Conservation (phyloP, 2,888 invertebrate genomes). For the Ophraella communa region DNA sequence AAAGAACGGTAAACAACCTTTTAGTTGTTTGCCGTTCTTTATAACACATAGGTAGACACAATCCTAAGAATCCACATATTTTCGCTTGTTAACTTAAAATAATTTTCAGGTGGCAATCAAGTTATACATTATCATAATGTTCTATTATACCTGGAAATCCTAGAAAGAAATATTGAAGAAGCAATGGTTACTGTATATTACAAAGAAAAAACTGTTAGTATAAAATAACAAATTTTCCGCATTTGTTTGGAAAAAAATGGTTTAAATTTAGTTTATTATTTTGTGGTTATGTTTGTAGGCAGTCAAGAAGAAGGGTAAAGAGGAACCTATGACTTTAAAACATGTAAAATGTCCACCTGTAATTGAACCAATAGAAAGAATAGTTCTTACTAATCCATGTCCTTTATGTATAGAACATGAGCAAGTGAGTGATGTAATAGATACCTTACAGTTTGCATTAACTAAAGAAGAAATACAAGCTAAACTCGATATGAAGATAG, state of each 20-base stretch:
- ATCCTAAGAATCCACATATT: too few species aligned
- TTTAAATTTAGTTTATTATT: not conserved
- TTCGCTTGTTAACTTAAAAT: not conserved
- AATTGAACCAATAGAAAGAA: conserved; percentile 53
- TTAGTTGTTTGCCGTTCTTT: too few species aligned
- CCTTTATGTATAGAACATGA: conserved; percentile 64
- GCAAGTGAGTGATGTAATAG: conserved; percentile 61
- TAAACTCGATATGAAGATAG: conserved; percentile 52
- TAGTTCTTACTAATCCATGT: conserved; percentile 62
- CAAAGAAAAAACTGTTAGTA: conserved; percentile 44
- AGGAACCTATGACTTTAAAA: conserved; percentile 55
- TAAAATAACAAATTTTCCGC: not conserved
- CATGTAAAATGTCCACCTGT: conserved; percentile 52
- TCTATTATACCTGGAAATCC: conserved; percentile 79
- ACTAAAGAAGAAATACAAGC: conserved; percentile 54
- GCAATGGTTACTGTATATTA: conserved; percentile 66
- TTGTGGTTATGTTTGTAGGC: conserved; percentile 24
- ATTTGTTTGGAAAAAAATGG: not conserved
- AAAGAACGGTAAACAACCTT: too few species aligned
- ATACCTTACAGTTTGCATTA: conserved; percentile 57
- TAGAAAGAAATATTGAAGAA: conserved; percentile 77
- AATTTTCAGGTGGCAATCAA: conserved; percentile 66
- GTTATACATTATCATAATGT: conserved; percentile 78
- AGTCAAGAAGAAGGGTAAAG: conserved; percentile 48
- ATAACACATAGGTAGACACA: too few species aligned